Evolutionary conservation across 2,888 invertebrate genomes (phyloP).

Genomic region (Ophion slaviceki): DNA sequence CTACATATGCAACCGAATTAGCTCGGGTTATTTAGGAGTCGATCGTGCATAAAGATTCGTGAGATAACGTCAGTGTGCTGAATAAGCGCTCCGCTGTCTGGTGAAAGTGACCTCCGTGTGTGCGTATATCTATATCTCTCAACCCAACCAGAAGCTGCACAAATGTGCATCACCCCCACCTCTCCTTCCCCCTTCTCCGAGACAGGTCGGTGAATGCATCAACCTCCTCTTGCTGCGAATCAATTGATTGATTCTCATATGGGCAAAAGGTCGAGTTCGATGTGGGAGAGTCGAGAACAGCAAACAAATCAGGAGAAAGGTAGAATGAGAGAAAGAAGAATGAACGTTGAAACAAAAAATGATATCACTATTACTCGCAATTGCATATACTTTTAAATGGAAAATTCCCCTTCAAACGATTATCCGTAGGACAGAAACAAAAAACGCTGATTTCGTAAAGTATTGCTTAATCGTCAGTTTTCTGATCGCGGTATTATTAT

Average conservation of each 20-base stretch:
- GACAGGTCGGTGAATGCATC: slow-evolving; percentile 38
- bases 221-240: slow-evolving; percentile 3
- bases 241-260: slow-evolving; percentile 43
- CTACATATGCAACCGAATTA: slow-evolving; percentile 27
- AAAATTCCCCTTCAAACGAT: too few relatives aligned
- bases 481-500: too few relatives aligned
- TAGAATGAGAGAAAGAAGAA: neutral
- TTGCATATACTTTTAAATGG: too few relatives aligned
- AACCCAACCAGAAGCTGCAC: slow-evolving; percentile 44
- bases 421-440: too few relatives aligned
- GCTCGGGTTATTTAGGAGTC: slow-evolving; percentile 41
- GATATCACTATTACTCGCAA: neutral
- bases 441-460: too few relatives aligned
- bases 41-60: slow-evolving; percentile 57
- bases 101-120: slow-evolving; percentile 60
- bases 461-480: too few relatives aligned
- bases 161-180: slow-evolving; percentile 24
- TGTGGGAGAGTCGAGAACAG: slow-evolving; percentile 7
- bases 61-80: slow-evolving; percentile 53
- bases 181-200: neutral
- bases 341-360: neutral
- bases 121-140: slow-evolving; percentile 12
- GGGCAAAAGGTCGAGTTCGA: slow-evolving; percentile 41
- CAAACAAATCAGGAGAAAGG: slow-evolving; percentile 33
- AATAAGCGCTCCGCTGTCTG: slow-evolving; percentile 44